Conservation (phyloP, 2,113 vertebrate species). For the Prionailurus viverrinus region DNA sequence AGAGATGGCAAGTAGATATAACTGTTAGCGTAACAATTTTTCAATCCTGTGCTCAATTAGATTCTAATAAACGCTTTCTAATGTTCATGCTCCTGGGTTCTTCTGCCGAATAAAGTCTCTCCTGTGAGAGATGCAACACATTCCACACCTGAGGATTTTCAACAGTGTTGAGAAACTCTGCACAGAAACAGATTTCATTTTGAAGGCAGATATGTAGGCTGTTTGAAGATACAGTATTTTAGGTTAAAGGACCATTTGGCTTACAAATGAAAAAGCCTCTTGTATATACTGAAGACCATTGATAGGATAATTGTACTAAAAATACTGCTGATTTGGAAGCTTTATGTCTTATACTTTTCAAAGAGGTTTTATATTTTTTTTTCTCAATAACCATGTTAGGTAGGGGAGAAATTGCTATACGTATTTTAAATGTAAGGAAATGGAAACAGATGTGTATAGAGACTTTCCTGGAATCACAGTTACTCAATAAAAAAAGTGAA, state of each 20-base stretch:
- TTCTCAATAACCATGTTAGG: neutral
- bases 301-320: constrained; percentile 31
- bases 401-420: neutral
- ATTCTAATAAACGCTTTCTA: neutral
- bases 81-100: neutral
- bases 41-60: neutral
- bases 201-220: neutral
- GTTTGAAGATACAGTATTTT: neutral
- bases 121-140: neutral
- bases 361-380: neutral
- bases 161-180: neutral
- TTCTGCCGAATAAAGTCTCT: constrained; percentile 33
- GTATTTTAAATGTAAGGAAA: constrained; percentile 26
- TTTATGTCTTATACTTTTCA: neutral
- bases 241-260: neutral
- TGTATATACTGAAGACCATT: neutral
- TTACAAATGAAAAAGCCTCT: neutral
- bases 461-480: constrained; percentile 3
- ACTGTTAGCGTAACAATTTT: neutral
- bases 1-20: neutral
- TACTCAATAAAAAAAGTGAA: neutral
- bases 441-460: neutral
- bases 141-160: neutral
- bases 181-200: neutral
- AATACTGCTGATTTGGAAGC: neutral